Conservation (phyloP, 1,140 invertebrate genomes). For the Caerostris darwini region DNA sequence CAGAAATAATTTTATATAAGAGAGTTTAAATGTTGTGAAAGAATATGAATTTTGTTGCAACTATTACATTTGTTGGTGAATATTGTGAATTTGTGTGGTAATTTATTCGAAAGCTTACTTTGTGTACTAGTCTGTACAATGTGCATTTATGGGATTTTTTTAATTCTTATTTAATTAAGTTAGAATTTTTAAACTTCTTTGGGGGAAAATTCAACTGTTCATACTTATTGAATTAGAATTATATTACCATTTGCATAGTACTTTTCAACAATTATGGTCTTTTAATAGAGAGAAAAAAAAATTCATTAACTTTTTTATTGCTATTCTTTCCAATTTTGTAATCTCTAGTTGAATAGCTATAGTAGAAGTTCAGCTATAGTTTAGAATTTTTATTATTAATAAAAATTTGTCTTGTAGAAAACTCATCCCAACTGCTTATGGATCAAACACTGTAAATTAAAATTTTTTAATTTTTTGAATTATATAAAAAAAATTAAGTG, state of each 20-base stretch:
- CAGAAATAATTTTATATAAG: constrained; percentile 62
- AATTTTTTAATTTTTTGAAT: constrained; percentile 4
- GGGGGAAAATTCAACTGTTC: too few species aligned
- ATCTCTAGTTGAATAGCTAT: background rate
- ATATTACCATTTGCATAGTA: too few species aligned
- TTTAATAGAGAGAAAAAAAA: too few species aligned
- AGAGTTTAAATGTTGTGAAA: constrained; percentile 20
- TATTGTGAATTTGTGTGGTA: background rate
- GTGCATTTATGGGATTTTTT: background rate
- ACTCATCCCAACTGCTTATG: background rate
- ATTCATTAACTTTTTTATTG: too few species aligned
- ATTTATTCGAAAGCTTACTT: background rate
- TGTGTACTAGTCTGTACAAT: background rate
- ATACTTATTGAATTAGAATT: too few species aligned
- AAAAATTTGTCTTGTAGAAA: background rate
- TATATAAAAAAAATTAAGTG: constrained; percentile 32
- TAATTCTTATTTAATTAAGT: too few species aligned
- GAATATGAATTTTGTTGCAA: constrained; percentile 6
- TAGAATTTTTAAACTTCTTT: too few species aligned
- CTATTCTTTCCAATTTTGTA: background rate
- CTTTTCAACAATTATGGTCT: too few species aligned
- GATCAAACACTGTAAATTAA: background rate
- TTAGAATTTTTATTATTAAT: background rate
- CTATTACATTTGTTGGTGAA: constrained; percentile 23
- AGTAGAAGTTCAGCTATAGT: background rate